Evolutionary conservation across 2,888 invertebrate species (phyloP).

Genomic region (Tricholauxania praeusta): DNA sequence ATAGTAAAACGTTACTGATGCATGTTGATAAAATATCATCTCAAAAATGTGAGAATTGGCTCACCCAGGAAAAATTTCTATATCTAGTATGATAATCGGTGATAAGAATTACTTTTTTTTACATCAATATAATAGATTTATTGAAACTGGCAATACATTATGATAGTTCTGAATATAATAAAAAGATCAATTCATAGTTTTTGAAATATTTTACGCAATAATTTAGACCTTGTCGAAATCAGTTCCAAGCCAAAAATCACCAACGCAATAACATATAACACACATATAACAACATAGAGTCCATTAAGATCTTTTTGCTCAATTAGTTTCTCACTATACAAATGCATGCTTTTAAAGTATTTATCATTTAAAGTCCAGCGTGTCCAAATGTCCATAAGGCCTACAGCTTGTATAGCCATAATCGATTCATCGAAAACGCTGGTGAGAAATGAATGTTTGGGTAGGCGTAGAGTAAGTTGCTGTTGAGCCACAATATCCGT

Average conservation of each 20-base stretch:
- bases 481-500: slow-evolving; percentile 41
- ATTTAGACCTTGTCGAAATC: slow-evolving; percentile 5
- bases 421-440: slow-evolving; percentile 46
- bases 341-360: slow-evolving; percentile 22
- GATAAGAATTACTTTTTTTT: too few relatives aligned
- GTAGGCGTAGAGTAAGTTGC: slow-evolving; percentile 46
- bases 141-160: neutral
- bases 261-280: slow-evolving; percentile 19
- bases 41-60: too few relatives aligned
- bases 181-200: neutral
- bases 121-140: neutral
- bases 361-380: slow-evolving; percentile 19
- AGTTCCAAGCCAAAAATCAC: slow-evolving; percentile 38
- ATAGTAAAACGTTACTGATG: too few relatives aligned
- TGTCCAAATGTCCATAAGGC: slow-evolving; percentile 48
- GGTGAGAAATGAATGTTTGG: slow-evolving; percentile 48
- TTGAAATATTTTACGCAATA: too few relatives aligned
- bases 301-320: slow-evolving; percentile 32
- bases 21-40: too few relatives aligned
- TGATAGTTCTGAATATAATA: slow-evolving; percentile 35
- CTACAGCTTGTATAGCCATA: slow-evolving; percentile 48
- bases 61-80: too few relatives aligned
- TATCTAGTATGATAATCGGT: too few relatives aligned
- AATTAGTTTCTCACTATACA: slow-evolving; percentile 1
- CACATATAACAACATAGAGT: slow-evolving; percentile 27